Conservation (phyloP, 2,113 vertebrate species). For the Dasypus novemcinctus region DNA sequence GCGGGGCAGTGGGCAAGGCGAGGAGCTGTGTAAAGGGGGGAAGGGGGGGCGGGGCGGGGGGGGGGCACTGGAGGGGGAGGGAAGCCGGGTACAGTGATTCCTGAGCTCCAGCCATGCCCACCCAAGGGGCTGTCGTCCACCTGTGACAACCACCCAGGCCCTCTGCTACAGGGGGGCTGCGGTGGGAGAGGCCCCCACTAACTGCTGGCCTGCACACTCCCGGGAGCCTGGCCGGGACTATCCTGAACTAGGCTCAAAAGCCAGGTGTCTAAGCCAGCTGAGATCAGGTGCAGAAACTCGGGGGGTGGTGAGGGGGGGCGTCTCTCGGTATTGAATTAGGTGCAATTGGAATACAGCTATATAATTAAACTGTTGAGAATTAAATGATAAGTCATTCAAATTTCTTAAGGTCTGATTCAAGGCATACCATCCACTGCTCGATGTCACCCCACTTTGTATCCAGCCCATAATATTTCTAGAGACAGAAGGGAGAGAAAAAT, state of each 20-base stretch:
- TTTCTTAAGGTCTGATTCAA: constrained; percentile 26
- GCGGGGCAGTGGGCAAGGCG: rapidly evolving
- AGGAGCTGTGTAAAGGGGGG: too few species aligned
- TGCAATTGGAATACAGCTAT: neutral
- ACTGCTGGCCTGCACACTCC: too few species aligned
- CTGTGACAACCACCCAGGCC: neutral
- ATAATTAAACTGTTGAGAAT: neutral
- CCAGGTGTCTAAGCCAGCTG: neutral
- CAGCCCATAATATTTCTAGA: constrained; percentile 95
- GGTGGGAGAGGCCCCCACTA: neutral
- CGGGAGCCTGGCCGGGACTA: neutral
- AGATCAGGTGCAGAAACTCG: neutral
- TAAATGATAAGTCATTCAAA: constrained; percentile 40
- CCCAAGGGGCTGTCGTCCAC: too few species aligned
- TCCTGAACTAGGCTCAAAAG: neutral
- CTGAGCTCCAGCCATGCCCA: neutral
- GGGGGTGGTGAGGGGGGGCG: too few species aligned
- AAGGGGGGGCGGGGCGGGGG: neutral
- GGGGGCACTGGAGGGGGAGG: neutral
- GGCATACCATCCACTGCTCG: constrained; percentile 99
- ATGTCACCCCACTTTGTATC: constrained; percentile 97
- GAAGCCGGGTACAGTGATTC: rapidly evolving
- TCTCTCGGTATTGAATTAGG: neutral
- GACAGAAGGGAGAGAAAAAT: constrained; percentile 79
- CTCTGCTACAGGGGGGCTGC: neutral